Conservation (phyloP, 1,140 invertebrate species). For the Medauroidea extradentata region DNA sequence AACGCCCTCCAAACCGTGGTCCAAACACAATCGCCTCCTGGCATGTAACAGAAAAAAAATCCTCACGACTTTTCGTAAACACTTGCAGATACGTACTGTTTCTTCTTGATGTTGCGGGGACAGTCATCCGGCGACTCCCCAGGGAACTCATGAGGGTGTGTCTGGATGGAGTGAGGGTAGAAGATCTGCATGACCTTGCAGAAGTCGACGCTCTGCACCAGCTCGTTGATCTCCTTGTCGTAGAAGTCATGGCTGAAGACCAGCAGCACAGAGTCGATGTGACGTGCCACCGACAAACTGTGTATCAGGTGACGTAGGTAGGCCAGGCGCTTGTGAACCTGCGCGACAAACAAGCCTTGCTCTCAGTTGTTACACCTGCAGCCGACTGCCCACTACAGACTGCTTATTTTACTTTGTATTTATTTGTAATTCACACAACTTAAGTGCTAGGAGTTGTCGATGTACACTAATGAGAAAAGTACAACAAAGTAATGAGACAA, state of each 20-base stretch:
- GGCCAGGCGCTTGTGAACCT: slow-evolving; percentile 89
- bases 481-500: no score
- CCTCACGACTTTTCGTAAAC: no score
- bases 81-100: no score
- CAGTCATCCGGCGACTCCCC: slow-evolving; percentile 92
- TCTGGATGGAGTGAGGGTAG: slow-evolving; percentile 94
- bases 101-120: slow-evolving; percentile 53
- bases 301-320: slow-evolving; percentile 91
- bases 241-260: slow-evolving; percentile 96
- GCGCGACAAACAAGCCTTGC: slow-evolving; percentile 27
- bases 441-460: no score
- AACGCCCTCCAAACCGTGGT: no score
- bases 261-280: slow-evolving; percentile 86
- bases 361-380: no score
- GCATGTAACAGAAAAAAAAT: no score
- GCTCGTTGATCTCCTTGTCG: slow-evolving; percentile 84
- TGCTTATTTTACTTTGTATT: no score
- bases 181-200: slow-evolving; percentile 92
- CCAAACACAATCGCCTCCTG: no score
- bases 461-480: no score
- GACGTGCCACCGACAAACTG: slow-evolving; percentile 79
- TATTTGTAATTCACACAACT: no score
- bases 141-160: slow-evolving; percentile 86
- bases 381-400: no score
- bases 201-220: slow-evolving; percentile 85